Conservation (phyloP, 2,113 vertebrate species). For the Delphinapterus leucas region DNA sequence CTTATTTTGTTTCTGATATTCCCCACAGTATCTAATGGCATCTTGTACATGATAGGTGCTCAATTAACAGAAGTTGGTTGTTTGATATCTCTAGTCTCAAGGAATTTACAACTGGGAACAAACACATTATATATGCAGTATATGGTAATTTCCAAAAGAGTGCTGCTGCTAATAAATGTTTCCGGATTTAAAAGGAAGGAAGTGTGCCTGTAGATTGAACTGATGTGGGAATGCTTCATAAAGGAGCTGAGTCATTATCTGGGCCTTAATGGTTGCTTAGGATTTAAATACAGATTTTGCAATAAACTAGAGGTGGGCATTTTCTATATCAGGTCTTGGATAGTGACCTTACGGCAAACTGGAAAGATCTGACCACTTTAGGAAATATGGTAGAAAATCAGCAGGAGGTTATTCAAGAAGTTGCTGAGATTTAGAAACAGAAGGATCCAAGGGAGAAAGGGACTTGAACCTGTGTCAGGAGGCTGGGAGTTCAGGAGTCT, state of each 20-base stretch:
- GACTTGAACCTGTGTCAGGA: neutral
- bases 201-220: neutral
- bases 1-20: neutral
- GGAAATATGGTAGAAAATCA: neutral
- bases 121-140: neutral
- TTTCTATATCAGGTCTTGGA: neutral
- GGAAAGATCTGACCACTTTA: neutral
- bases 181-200: neutral
- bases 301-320: neutral
- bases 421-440: neutral
- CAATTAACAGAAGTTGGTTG: neutral
- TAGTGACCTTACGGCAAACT: neutral
- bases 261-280: neutral
- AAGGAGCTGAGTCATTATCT: neutral
- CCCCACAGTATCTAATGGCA: neutral
- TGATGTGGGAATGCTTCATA: neutral
- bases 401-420: neutral
- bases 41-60: neutral
- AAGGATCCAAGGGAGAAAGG: neutral
- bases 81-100: neutral
- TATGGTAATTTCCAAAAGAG: neutral
- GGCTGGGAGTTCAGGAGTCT: neutral
- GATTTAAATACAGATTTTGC: slow-evolving; percentile 17
- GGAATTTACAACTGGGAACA: neutral
- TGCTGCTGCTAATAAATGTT: neutral